Percentiles rank a stretch among this genome's conserved stretches.
These are phyloP conservation scores for Epinephelus lanceolatus DNA, from an alignment of 2,113 vertebrate genomes.

Conservation along the genomic window DNA sequence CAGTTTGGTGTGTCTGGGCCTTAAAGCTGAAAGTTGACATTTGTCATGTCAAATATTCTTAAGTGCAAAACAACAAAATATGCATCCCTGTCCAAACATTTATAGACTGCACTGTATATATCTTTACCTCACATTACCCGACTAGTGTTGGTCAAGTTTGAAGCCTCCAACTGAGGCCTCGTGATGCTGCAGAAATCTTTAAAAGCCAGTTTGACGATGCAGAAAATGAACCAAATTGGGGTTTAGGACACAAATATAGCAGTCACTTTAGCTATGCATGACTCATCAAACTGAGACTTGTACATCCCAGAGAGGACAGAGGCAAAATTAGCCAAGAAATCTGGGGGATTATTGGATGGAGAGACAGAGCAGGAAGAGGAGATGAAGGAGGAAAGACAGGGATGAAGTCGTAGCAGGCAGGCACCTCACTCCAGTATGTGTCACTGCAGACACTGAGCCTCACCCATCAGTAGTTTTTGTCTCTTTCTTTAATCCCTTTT, in stretches of 20 bases:
- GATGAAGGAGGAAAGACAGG: constrained; percentile 12
- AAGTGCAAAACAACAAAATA: neutral
- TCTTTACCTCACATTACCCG: constrained; percentile 19
- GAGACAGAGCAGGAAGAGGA: constrained; percentile 4
- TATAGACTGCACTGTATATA: constrained; percentile 21
- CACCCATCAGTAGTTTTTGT: constrained; percentile 15
- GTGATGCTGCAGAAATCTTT: constrained; percentile 43
- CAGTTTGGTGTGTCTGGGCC: neutral
- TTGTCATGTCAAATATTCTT: neutral
- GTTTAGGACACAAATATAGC: constrained; percentile 47
- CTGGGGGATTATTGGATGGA: constrained; percentile 49
- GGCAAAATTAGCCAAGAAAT: constrained; percentile 46
- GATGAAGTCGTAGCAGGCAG: constrained; percentile 13
- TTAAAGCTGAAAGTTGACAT: neutral
- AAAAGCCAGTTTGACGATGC: constrained; percentile 52
- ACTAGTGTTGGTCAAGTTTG: constrained; percentile 23
- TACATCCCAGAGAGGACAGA: constrained; percentile 34
- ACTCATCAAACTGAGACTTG: constrained; percentile 69
- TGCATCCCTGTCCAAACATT: constrained; percentile 10
- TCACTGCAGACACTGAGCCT: constrained; percentile 20
- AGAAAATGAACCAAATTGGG: constrained; percentile 39
- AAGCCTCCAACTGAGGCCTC: constrained; percentile 34
- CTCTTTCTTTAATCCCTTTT: constrained; percentile 26
- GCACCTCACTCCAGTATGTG: constrained; percentile 23
- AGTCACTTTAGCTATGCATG: constrained; percentile 41